Base-by-base conservation (phyloP, 2,888 invertebrate species). In the Sinelater perroti region DNA sequence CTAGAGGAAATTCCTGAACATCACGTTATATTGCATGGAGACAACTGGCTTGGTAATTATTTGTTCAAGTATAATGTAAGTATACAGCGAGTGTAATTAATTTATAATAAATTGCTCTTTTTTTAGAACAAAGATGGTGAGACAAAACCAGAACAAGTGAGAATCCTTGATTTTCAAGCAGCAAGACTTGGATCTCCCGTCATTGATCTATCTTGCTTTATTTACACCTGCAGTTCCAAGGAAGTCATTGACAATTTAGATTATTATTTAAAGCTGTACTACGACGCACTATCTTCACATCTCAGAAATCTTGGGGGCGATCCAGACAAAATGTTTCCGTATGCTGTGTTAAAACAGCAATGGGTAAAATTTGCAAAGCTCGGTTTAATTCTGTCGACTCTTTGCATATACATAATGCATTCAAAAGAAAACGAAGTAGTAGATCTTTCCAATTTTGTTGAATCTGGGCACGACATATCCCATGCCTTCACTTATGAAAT, bases 151-250 rank as follows among this genome's bases (percentile, higher is more conserved):
- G n/a, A n/a, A n/a, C n/a, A n/a, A n/a, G n/a, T n/a, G n/a, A n/a
- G n/a, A n/a, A n/a, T n/a, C n/a, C 14, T 72, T 7, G 72, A 73
- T 42, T 72, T 69, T 65, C 73, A 73, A 58, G 11, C 68, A 20
- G 58, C 67, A 20, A 50, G 33, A 28, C 6, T 65, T 1, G 61
- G 55, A 11, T 42, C 61, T n/a, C 72, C 71, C 1, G 62, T 67
- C 5, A 28, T 60, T 7, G 72, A 72, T 51, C 17, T 73, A 3
- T 50, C 64, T 3, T 70, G 67, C 31, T 71, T 70, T 33, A 63
- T 73, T 20, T 68, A 64, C 24, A 51, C 61, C 3, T 61, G 63
- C 45, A 57, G 62, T 35, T 10, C 49, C 16, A 59, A 58, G 1
- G 64, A 68, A 36, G 46, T 62, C 1, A 40, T 66, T 24, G 35